Conservation (phyloP, 2,113 vertebrate species). For the Chauna torquata region DNA sequence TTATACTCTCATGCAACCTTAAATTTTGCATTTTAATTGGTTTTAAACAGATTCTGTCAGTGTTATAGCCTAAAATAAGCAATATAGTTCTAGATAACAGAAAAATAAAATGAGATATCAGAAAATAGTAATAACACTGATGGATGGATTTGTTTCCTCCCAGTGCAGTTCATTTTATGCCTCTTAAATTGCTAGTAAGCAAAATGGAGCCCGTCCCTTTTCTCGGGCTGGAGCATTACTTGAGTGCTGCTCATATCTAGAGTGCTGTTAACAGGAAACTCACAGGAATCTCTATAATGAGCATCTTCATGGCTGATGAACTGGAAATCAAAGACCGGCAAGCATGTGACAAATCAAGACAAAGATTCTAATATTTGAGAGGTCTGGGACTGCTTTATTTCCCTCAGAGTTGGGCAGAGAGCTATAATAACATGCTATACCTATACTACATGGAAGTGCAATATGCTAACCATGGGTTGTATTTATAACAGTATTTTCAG, state of each 20-base stretch:
- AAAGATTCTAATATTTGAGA: background rate
- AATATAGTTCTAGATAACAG: constrained; percentile 16
- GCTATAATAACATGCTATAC: background rate
- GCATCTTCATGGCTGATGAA: background rate
- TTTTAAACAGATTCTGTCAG: constrained; percentile 37
- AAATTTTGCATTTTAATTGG: constrained; percentile 71
- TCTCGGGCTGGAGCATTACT: fast-evolving
- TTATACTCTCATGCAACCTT: constrained; percentile 24
- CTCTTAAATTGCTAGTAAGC: background rate
- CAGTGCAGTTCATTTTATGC: constrained; percentile 9
- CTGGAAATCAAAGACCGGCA: background rate
- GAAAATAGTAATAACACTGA: constrained; percentile 34
- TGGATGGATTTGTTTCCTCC: constrained; percentile 5
- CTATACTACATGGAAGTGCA: background rate
- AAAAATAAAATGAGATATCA: constrained; percentile 40
- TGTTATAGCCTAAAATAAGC: constrained; percentile 35
- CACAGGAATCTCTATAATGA: background rate
- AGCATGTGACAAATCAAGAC: background rate
- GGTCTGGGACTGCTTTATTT: background rate
- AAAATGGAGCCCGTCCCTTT: background rate
- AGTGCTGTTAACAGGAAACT: background rate
- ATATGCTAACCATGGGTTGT: background rate
- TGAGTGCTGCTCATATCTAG: background rate
- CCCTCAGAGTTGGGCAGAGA: background rate
- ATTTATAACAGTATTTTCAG: background rate